Conservation (phyloP, 2,888 invertebrate genomes). For the Drosophila kanekoi region DNA sequence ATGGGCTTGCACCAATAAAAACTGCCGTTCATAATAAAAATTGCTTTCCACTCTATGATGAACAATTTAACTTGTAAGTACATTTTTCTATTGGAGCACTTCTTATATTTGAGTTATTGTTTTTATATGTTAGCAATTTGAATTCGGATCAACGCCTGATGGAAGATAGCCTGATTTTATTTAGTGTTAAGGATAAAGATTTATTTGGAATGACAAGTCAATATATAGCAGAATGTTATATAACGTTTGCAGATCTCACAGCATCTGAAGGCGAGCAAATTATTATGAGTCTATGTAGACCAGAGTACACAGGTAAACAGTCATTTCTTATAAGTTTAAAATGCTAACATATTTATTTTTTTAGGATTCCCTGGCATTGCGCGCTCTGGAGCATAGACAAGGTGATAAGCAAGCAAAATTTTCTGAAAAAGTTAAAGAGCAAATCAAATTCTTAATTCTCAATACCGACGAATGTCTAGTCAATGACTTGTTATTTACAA, state of each 20-base stretch:
- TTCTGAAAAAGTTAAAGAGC: slow-evolving; percentile 92
- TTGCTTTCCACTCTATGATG: slow-evolving; percentile 97
- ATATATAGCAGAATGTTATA: slow-evolving; percentile 97
- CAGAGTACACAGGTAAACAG: slow-evolving; percentile 88
- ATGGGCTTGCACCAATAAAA: slow-evolving; percentile 90
- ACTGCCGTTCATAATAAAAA: slow-evolving; percentile 97
- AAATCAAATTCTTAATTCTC: slow-evolving; percentile 85
- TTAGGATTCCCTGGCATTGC: slow-evolving; percentile 83
- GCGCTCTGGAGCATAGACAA: slow-evolving; percentile 92
- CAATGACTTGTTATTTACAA: slow-evolving; percentile 27
- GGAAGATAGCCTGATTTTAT: slow-evolving; percentile 91
- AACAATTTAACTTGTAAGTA: slow-evolving; percentile 95
- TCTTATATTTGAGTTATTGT: not conserved
- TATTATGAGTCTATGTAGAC: slow-evolving; percentile 90
- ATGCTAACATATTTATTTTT: not conserved
- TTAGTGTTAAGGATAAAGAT: slow-evolving; percentile 98
- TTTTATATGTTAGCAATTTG: slow-evolving; percentile 86
- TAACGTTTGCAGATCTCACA: slow-evolving; percentile 92
- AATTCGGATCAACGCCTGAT: slow-evolving; percentile 89
- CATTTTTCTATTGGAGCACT: not conserved
- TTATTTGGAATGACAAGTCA: slow-evolving; percentile 95
- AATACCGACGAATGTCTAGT: slow-evolving; percentile 6
- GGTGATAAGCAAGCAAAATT: slow-evolving; percentile 96
- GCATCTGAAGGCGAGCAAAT: slow-evolving; percentile 89
- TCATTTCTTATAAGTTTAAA: not conserved